Evolutionary conservation across 2,888 invertebrate genomes (phyloP).

Genomic region (Tetragonisca angustula): DNA sequence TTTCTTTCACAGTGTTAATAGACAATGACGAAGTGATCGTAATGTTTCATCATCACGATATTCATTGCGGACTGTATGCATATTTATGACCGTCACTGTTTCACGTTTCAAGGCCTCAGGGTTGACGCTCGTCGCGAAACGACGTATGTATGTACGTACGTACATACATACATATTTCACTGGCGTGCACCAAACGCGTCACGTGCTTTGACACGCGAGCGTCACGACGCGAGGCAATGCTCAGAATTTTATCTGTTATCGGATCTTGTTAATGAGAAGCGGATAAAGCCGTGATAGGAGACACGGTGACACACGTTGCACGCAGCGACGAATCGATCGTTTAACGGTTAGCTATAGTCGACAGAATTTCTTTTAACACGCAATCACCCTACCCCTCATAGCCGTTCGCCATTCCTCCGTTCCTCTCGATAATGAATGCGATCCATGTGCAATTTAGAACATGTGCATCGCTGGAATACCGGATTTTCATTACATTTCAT

Average conservation of each 20-base stretch:
- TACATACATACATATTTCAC: conserved; percentile 24
- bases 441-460: conserved; percentile 7
- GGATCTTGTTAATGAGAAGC: conserved; percentile 51
- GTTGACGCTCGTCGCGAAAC: background rate
- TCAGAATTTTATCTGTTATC: conserved; percentile 52
- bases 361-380: conserved; percentile 32
- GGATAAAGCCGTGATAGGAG: conserved; percentile 29
- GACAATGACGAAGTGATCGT: conserved; percentile 26
- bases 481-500: background rate
- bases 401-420: background rate
- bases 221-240: conserved; percentile 1
- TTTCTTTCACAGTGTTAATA: background rate
- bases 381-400: background rate
- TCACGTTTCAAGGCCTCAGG: background rate
- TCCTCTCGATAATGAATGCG: conserved; percentile 23
- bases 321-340: conserved; percentile 20
- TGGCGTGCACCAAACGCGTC: conserved; percentile 15
- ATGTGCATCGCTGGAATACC: background rate
- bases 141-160: background rate
- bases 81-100: conserved; percentile 7
- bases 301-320: conserved; percentile 38
- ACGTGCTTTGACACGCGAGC: conserved; percentile 32
- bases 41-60: conserved; percentile 41
- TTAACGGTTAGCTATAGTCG: conserved; percentile 40
- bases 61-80: background rate